phyloP scores from a whole-genome alignment of 30 jellyfish, hydroid and myxozoan species.

The Turritopsis dohrnii region DNA sequence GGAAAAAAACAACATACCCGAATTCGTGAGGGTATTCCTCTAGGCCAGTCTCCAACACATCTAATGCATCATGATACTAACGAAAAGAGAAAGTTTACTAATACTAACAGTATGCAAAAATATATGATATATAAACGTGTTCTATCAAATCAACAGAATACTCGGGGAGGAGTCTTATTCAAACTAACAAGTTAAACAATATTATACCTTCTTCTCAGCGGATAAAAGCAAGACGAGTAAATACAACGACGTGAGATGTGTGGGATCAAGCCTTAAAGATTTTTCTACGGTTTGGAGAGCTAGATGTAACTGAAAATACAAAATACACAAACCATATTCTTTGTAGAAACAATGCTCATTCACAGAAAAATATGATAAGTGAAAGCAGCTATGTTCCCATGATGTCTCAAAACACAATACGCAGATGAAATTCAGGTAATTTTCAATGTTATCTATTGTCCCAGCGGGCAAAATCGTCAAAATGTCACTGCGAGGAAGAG shows the following conservation, averaged over 20 bases:
- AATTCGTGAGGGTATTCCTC: conserved; percentile 69
- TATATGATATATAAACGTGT: not conserved
- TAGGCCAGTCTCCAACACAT: conserved; percentile 57
- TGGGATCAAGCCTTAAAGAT: conserved; percentile 42
- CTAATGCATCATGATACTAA: conserved; percentile 66
- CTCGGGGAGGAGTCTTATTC: not conserved
- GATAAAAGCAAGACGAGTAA: conserved; percentile 57
- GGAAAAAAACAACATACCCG: conserved; percentile 22
- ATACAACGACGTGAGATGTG: conserved; percentile 46
- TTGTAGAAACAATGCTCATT: not conserved
- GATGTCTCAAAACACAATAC: too few species aligned
- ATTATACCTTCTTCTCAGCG: conserved; percentile 72
- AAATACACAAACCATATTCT: not conserved
- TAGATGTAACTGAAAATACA: conserved; percentile 27
- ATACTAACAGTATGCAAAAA: not conserved
- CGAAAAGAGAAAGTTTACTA: not conserved
- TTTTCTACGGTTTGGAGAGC: conserved; percentile 40
- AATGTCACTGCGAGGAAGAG: too few species aligned
- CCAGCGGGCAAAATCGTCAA: too few species aligned
- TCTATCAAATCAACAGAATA: not conserved
- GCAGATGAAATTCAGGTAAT: too few species aligned
- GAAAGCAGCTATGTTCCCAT: too few species aligned
- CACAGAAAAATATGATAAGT: not conserved
- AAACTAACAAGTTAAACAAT: not conserved
- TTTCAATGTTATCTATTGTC: too few species aligned